These are phyloP conservation scores for Solenopsis invicta DNA, from an alignment of 1,140 invertebrate species.

Conservation along the genomic window DNA sequence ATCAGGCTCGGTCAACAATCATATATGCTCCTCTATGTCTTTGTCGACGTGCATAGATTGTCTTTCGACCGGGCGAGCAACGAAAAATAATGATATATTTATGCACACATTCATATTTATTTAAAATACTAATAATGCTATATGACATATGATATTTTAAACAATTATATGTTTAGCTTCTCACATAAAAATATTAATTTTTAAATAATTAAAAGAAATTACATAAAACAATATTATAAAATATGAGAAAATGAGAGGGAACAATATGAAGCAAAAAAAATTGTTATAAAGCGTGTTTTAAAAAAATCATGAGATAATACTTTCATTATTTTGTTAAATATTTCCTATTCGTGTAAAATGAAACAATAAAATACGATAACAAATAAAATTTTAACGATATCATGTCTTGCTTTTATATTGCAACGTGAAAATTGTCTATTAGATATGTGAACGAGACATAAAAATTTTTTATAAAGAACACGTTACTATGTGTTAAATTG, in stretches of 20 bases:
- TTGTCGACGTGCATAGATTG: not conserved
- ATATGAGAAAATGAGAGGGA: too few relatives aligned
- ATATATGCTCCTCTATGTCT: not conserved
- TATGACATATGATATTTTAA: not conserved
- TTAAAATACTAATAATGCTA: not conserved
- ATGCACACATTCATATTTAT: not conserved
- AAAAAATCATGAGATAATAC: not conserved
- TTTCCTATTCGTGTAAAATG: not conserved
- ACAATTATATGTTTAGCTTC: not conserved
- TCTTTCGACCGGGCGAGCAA: not conserved
- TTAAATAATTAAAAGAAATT: not conserved
- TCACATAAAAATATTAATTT: not conserved
- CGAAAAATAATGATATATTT: not conserved
- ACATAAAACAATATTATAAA: not conserved
- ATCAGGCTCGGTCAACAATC: constrained; percentile 19
- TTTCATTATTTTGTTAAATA: not conserved
- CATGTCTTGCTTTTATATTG: not conserved
- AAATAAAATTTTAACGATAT: not conserved
- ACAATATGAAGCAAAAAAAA: not conserved
- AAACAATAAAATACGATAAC: not conserved
- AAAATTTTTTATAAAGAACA: not conserved
- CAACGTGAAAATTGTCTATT: not conserved
- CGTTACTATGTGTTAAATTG: not conserved
- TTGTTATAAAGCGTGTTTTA: not conserved
- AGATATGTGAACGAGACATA: not conserved